Conservation (phyloP, 2,113 vertebrate species). For the Saimiri boliviensis region DNA sequence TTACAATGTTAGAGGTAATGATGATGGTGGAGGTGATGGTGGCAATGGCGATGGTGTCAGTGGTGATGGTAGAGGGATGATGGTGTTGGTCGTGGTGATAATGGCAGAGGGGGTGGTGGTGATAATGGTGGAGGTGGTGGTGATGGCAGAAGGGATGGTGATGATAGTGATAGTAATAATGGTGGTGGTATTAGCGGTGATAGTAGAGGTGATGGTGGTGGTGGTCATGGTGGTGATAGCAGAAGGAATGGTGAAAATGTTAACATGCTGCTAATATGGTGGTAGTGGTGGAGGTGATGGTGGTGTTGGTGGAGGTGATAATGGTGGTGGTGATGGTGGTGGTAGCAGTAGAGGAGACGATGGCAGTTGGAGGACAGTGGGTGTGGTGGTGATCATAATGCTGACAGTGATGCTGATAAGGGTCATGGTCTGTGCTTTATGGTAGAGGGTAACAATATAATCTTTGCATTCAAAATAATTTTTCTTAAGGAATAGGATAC, state of each 20-base stretch:
- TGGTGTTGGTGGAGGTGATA: not conserved
- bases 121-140: not conserved
- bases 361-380: fast-evolving
- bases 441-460: not conserved
- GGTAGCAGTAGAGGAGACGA: not conserved
- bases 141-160: not conserved
- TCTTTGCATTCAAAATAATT: not conserved
- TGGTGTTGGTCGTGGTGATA: not conserved
- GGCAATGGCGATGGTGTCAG: not conserved
- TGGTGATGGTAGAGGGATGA: not conserved
- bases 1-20: not conserved
- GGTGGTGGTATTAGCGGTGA: not conserved
- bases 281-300: too few species aligned
- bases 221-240: fast-evolving
- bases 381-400: not conserved
- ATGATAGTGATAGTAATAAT: too few species aligned
- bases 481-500: not conserved
- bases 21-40: fast-evolving
- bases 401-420: not conserved
- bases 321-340: not conserved
- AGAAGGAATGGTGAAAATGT: not conserved
- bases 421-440: not conserved
- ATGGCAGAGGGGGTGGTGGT: not conserved
- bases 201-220: too few species aligned
- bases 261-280: too few species aligned